phyloP scores from a whole-genome alignment of 2,888 invertebrate genomes.

The Caradrina clavipalpis region DNA sequence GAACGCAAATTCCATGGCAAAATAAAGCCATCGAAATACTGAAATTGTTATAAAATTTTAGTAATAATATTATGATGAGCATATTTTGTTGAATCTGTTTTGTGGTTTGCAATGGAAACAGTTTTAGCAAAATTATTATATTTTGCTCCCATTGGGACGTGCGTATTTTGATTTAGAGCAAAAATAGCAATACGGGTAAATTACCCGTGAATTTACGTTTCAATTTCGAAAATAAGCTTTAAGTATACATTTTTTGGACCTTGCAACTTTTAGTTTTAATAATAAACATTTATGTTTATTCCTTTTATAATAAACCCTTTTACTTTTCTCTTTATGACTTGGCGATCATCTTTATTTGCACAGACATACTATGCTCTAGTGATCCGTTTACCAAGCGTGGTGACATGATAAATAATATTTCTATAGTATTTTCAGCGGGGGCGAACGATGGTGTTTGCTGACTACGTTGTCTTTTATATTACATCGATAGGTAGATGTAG shows the following conservation, averaged over 20 bases:
- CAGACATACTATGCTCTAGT: conserved; percentile 3
- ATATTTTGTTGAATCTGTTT: conserved; percentile 40
- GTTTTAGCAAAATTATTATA: conserved; percentile 35
- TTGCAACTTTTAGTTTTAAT: too few relatives aligned
- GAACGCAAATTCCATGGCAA: conserved; percentile 10
- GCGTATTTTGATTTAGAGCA: conserved; percentile 25
- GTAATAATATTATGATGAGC: conserved; percentile 18
- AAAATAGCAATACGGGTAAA: not conserved
- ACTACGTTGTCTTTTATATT: not conserved
- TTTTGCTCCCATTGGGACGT: not conserved
- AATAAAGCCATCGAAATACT: conserved; percentile 19
- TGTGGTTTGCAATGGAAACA: conserved; percentile 32
- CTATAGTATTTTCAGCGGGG: not conserved
- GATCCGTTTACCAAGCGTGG: not conserved
- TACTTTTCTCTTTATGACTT: too few relatives aligned
- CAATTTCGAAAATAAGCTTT: not conserved
- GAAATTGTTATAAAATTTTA: conserved; percentile 29
- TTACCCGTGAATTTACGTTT: not conserved
- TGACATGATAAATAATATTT: not conserved
- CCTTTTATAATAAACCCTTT: not conserved
- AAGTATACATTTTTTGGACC: not conserved
- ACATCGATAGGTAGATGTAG: not conserved
- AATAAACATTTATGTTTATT: too few relatives aligned
- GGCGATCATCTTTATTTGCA: not conserved
- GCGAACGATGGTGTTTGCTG: not conserved